Evolutionary conservation across 2,888 invertebrate species (phyloP), one percentile per base, ranked within the genome.

Genomic region (Drosophila neutralis): DNA sequence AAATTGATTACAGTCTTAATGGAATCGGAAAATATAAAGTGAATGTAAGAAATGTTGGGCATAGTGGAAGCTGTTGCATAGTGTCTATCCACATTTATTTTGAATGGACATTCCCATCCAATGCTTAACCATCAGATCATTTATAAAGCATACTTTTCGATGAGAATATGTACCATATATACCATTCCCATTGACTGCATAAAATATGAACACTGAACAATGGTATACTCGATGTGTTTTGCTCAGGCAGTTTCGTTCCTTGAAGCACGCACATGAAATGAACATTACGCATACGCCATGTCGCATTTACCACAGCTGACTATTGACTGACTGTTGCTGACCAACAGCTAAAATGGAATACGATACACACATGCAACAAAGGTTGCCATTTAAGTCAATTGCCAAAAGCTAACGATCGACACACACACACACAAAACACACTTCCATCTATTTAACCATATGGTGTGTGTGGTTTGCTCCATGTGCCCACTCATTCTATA

Each of bases 321-420:
- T 45, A 24, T 45, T 45, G 45, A 40, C 38, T n/a, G 18, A 21
- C 40, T 62, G 56, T 27, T 51, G 33, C 38, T 40, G 49, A 45
- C 57, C 51, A 71, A 18, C 66, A 51, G 61, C 56, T 70, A 58
- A 76, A 69, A 76, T 69, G 67, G 69, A 69, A 69, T 65, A 83
- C 78, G 70, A 78, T 78, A 64, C 64, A 58, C 69, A 69, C 68
- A 71, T 73, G 73, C 88, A 83, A 87, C 83, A 87, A 83, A 81
- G 87, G 71, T 75, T 83, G 76, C 73, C 87, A 85, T 85, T 89
- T 89, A 84, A 85, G 84, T 88, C 89, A 87, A 85, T 85, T 85
- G 89, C 79, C 80, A 67, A 77, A 84, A 82, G 82, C 80, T 82
- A 88, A 85, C 84, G 87, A 87, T 83, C 73, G 70, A 53, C 53